These are phyloP conservation scores for Drosophila leonis DNA, from an alignment of 2,888 invertebrate genomes.

Conservation along the genomic window DNA sequence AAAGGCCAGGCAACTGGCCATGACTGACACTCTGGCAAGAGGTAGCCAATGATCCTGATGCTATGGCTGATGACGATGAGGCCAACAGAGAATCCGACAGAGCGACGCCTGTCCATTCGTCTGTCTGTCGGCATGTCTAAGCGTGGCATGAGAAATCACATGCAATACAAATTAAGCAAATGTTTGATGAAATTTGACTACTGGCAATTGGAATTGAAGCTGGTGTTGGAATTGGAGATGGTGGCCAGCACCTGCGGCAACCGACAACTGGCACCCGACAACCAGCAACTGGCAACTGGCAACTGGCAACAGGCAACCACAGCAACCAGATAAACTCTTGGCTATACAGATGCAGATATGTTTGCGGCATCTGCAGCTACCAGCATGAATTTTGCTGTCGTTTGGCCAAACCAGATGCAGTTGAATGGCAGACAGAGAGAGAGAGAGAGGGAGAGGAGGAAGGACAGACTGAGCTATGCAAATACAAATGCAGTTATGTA, in stretches of 20 bases:
- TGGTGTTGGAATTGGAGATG: neutral
- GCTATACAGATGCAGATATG: constrained; percentile 20
- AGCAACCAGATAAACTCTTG: constrained; percentile 23
- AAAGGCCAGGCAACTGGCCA: constrained; percentile 48
- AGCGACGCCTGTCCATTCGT: constrained; percentile 30
- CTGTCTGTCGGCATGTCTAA: constrained; percentile 8
- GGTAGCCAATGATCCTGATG: constrained; percentile 14
- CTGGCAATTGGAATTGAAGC: constrained; percentile 11
- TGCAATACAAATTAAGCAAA: constrained; percentile 47
- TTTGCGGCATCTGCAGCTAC: constrained; percentile 43
- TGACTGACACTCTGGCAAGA: constrained; percentile 27
- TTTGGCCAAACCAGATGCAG: constrained; percentile 19
- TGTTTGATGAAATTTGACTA: constrained; percentile 29
- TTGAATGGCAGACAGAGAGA: neutral
- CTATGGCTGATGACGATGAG: constrained; percentile 26
- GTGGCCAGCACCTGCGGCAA: constrained; percentile 28
- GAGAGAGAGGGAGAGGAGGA: neutral
- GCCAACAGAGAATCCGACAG: constrained; percentile 30
- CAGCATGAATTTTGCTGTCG: constrained; percentile 37
- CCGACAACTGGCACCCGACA: constrained; percentile 11
- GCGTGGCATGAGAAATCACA: constrained; percentile 18
- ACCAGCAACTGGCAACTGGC: constrained; percentile 10
- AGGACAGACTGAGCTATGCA: neutral
- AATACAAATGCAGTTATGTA: neutral
- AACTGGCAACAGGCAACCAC: constrained; percentile 24